Conservation (phyloP, 2,113 vertebrate genomes). For the Andinoacara biseriatus region DNA sequence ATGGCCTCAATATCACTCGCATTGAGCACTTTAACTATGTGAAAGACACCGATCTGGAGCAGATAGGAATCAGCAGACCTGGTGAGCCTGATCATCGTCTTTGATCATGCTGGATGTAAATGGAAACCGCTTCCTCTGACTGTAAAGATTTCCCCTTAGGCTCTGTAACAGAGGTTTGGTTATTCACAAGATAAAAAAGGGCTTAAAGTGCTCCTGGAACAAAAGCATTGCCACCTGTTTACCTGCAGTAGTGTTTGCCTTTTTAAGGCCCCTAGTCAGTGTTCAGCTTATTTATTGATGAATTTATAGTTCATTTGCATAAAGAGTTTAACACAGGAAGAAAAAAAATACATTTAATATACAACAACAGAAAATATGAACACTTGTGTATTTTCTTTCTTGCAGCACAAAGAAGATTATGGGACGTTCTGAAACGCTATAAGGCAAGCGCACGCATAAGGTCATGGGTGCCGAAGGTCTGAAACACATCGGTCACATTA, state of each 20-base stretch:
- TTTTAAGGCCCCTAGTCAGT: neutral
- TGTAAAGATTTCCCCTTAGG: neutral
- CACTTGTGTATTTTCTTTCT: neutral
- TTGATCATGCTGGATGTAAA: neutral
- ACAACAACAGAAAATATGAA: neutral
- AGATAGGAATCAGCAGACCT: constrained; percentile 88
- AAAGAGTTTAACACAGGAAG: neutral
- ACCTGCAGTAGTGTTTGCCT: neutral
- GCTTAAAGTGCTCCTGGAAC: neutral
- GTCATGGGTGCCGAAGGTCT: constrained; percentile 80
- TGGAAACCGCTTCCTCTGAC: accelerated
- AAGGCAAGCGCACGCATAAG: constrained; percentile 67
- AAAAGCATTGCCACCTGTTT: neutral
- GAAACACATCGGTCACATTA: neutral
- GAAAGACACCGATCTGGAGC: constrained; percentile 85
- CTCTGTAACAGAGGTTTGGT: neutral
- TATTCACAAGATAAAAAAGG: neutral
- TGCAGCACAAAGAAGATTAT: constrained; percentile 87
- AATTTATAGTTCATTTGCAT: neutral
- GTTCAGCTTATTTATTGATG: neutral
- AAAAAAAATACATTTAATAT: neutral
- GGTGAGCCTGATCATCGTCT: constrained; percentile 73
- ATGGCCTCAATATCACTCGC: constrained; percentile 88
- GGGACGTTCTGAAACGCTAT: constrained; percentile 83
- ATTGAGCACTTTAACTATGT: constrained; percentile 87